phyloP scores from a whole-genome alignment of 2,113 vertebrate genomes.

The Ploceus nigricollis region DNA sequence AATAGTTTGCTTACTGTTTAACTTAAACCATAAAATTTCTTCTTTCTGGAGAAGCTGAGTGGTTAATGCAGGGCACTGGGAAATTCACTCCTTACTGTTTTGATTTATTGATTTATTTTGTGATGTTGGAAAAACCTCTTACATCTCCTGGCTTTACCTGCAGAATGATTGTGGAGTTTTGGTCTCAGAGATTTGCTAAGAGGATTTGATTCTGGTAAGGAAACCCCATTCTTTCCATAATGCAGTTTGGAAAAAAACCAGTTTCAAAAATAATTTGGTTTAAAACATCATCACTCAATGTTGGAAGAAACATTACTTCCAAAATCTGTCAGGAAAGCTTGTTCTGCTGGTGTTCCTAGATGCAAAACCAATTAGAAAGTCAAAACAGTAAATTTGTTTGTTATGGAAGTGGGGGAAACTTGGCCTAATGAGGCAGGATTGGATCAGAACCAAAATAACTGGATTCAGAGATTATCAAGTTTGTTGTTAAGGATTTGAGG shows the following conservation, averaged over 20 bases:
- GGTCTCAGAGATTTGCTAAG: background rate
- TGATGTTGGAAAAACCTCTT: background rate
- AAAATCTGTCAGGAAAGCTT: background rate
- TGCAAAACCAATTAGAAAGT: background rate
- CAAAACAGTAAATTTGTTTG: background rate
- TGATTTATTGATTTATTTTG: background rate
- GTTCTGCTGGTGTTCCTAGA: background rate
- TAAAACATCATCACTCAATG: background rate
- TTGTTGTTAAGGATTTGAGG: background rate
- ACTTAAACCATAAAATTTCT: background rate
- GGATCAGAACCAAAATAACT: background rate
- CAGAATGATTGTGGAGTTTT: background rate
- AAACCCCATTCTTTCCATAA: background rate
- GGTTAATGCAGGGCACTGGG: background rate
- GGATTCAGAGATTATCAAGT: background rate
- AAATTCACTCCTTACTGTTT: background rate
- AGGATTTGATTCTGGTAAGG: background rate
- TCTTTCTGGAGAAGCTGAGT: background rate
- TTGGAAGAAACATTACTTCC: background rate
- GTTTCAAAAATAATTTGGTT: background rate
- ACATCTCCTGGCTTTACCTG: background rate
- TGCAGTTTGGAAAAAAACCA: background rate
- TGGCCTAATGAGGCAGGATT: background rate
- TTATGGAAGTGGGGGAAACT: background rate
- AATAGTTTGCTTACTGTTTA: background rate